Conservation (phyloP, 2,113 vertebrate genomes). For the Odocoileus virginianus region DNA sequence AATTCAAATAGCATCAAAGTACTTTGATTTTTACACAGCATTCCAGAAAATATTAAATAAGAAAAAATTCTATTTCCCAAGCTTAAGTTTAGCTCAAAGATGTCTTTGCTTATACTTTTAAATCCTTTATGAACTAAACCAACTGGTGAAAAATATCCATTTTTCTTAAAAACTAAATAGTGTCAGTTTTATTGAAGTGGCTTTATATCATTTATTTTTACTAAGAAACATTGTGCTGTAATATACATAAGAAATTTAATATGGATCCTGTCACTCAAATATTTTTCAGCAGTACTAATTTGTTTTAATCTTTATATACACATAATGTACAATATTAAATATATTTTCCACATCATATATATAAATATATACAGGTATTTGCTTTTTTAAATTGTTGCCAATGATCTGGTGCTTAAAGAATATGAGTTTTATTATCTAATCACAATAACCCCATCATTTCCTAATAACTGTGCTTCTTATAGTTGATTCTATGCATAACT, state of each 20-base stretch:
- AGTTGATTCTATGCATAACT: neutral
- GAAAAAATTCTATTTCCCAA: neutral
- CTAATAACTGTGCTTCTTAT: neutral
- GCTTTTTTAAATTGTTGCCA: neutral
- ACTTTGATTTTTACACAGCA: neutral
- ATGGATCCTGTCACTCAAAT: neutral
- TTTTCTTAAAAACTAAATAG: neutral
- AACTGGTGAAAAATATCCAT: neutral
- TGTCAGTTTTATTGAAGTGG: neutral
- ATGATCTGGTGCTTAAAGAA: neutral
- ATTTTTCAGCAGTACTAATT: neutral
- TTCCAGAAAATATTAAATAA: neutral
- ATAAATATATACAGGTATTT: neutral
- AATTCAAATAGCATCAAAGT: neutral
- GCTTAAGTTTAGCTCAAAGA: neutral
- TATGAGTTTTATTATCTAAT: neutral
- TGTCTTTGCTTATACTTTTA: neutral
- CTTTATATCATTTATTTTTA: neutral
- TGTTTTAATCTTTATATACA: neutral
- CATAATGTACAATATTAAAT: neutral
- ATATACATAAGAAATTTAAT: neutral
- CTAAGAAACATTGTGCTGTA: neutral
- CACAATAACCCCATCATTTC: neutral
- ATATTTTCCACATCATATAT: neutral
- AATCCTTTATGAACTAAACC: neutral